A percentile compares a stretch with the other conserved stretches of the same genome.
phyloP scores from a whole-genome alignment of 64 coral and sea anemone genomes.

The Stylophora pistillata region DNA sequence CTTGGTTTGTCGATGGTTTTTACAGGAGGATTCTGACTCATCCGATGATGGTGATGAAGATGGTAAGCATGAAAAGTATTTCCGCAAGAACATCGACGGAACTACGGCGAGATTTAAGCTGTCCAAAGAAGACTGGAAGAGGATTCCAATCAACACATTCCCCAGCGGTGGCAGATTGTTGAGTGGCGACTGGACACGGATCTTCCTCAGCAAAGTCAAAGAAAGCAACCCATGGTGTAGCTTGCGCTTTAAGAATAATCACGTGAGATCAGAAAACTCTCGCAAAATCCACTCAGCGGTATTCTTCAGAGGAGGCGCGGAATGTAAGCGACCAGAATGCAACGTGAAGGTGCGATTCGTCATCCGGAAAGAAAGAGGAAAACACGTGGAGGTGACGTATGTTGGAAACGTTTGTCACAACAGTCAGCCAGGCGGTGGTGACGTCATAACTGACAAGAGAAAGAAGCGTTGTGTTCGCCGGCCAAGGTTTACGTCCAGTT shows the following conservation, averaged over 20 bases:
- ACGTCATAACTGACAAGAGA: constrained; percentile 1
- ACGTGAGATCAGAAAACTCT: constrained; percentile 45
- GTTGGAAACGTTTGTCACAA: constrained; percentile 30
- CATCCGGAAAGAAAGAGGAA: constrained; percentile 35
- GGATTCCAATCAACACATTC: constrained; percentile 41
- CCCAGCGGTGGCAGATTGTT: constrained; percentile 40
- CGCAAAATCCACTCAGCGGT: constrained; percentile 54
- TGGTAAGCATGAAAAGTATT: constrained; percentile 27
- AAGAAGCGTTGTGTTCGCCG: background rate
- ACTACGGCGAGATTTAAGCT: constrained; percentile 23
- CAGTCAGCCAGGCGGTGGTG: constrained; percentile 16
- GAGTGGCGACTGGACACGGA: constrained; percentile 40
- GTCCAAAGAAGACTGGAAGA: constrained; percentile 30
- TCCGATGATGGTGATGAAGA: constrained; percentile 25
- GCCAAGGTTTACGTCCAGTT: background rate
- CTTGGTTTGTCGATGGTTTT: background rate
- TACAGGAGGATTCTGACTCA: constrained; percentile 30
- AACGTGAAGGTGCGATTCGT: constrained; percentile 44
- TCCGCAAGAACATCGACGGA: constrained; percentile 25
- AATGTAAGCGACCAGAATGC: constrained; percentile 40
- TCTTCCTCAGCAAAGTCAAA: constrained; percentile 31
- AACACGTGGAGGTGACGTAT: constrained; percentile 40
- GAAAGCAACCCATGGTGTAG: constrained; percentile 53
- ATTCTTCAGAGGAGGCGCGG: constrained; percentile 43
- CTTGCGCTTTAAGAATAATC: constrained; percentile 50